A percentile compares a stretch with the other conserved stretches of the same genome.
Conservation (phyloP, 2,888 invertebrate species). For the Prosopocoilus inquinatus region DNA sequence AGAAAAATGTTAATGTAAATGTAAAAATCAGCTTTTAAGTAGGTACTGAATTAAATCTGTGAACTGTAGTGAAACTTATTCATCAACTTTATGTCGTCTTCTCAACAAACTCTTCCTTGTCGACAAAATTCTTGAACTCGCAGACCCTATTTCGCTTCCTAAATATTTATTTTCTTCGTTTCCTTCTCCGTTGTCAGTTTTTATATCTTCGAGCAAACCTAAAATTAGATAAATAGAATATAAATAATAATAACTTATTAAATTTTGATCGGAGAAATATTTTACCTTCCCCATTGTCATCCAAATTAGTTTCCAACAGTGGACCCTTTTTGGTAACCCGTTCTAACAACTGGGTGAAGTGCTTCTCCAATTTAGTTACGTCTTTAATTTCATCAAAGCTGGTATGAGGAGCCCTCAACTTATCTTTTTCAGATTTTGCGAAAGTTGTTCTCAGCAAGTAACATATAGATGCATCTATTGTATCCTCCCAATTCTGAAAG, state of each 20-base stretch:
- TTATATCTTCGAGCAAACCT: neutral
- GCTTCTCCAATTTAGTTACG: constrained; percentile 45
- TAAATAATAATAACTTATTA: neutral
- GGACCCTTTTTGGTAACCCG: constrained; percentile 34
- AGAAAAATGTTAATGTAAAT: too few relatives aligned
- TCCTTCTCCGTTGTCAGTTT: neutral
- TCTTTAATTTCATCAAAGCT: constrained; percentile 48
- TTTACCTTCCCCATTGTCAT: neutral
- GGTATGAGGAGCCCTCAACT: constrained; percentile 56
- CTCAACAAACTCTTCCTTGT: constrained; percentile 39
- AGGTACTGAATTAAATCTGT: neutral
- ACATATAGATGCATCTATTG: constrained; percentile 64
- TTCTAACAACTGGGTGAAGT: constrained; percentile 45
- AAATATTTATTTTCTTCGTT: constrained; percentile 21
- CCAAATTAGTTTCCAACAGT: constrained; percentile 6
- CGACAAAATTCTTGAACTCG: constrained; percentile 44
- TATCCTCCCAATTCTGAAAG: constrained; percentile 73
- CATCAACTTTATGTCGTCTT: constrained; percentile 29
- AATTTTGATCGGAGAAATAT: neutral
- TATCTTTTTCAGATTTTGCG: constrained; percentile 65
- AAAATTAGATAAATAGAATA: neutral
- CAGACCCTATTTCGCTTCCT: constrained; percentile 43
- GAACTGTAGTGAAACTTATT: constrained; percentile 1
- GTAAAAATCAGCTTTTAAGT: neutral
- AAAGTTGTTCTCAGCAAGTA: constrained; percentile 63